Evolutionary conservation across 2,113 vertebrate genomes (phyloP).

Genomic region (Synchiropus splendidus): DNA sequence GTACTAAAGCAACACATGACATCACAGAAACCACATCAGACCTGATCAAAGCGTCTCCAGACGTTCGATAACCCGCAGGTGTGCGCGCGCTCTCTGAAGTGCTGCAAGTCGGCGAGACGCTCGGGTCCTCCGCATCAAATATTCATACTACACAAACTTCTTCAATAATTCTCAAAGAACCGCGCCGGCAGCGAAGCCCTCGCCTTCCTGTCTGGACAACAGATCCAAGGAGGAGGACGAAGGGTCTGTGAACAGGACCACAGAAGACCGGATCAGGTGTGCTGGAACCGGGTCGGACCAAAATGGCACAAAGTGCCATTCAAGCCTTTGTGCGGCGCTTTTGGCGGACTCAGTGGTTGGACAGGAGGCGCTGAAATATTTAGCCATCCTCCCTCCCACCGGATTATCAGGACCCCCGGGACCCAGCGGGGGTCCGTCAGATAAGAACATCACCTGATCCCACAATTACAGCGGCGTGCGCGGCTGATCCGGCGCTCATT

Average conservation of each 20-base stretch:
- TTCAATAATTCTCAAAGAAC: slow-evolving; percentile 80
- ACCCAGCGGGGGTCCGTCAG: not conserved
- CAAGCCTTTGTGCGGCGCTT: not conserved
- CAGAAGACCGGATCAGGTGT: slow-evolving; percentile 1
- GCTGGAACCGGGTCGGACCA: slow-evolving; percentile 5
- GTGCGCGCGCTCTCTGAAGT: slow-evolving; percentile 64
- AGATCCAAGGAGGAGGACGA: slow-evolving; percentile 46
- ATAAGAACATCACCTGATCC: slow-evolving; percentile 18
- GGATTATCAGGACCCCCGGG: too few relatives aligned
- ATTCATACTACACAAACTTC: slow-evolving; percentile 71
- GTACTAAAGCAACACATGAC: too few relatives aligned
- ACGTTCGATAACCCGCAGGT: slow-evolving; percentile 19
- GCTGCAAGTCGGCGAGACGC: slow-evolving; percentile 58
- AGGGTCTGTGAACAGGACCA: slow-evolving; percentile 1
- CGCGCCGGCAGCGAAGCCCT: slow-evolving; percentile 55
- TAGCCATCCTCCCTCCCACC: not conserved
- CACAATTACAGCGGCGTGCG: slow-evolving; percentile 42
- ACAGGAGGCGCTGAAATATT: not conserved
- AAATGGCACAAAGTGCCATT: not conserved
- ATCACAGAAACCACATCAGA: too few relatives aligned
- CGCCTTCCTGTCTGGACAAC: slow-evolving; percentile 65
- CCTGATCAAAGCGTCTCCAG: slow-evolving; percentile 7
- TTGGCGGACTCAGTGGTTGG: not conserved
- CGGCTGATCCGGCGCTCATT: slow-evolving; percentile 45
- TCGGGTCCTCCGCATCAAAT: slow-evolving; percentile 71